A percentile compares a stretch with the other conserved stretches of the same genome.
Conservation (phyloP, 2,797 vertebrate genomes). For the Pristis pectinata region DNA sequence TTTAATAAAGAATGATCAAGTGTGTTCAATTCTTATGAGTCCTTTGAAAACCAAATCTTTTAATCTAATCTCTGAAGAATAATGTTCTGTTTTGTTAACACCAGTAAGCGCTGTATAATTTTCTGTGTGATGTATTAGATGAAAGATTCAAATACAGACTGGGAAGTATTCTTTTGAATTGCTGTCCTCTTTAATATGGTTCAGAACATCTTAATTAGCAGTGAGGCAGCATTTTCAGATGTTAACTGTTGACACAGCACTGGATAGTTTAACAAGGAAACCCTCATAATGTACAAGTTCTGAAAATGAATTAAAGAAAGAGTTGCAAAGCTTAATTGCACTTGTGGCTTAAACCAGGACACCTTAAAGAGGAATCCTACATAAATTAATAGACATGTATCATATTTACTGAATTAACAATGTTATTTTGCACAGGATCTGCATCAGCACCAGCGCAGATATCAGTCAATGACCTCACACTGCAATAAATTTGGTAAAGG, state of each 20-base stretch:
- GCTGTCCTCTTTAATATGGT: no score
- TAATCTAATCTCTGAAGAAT: not conserved
- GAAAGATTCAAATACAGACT: not conserved
- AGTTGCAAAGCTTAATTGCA: not conserved
- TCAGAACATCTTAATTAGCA: not conserved
- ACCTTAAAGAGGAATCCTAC: not conserved
- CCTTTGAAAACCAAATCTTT: not conserved
- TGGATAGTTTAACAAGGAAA: not conserved
- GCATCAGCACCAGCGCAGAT: not conserved
- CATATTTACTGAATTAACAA: not conserved
- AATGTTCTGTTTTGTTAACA: not conserved
- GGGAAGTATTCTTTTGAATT: not conserved
- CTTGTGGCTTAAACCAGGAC: not conserved
- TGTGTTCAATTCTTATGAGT: not conserved
- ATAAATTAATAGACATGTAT: not conserved
- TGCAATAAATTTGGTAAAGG: not conserved
- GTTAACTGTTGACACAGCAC: not conserved
- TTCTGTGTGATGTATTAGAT: no score
- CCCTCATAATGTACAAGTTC: not conserved
- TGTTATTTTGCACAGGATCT: not conserved
- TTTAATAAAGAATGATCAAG: not conserved
- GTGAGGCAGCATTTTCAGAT: not conserved
- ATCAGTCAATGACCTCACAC: not conserved
- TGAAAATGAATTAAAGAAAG: no score
- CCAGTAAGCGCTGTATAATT: not conserved